These are phyloP conservation scores for Agelastica alni DNA, from an alignment of 2,888 invertebrate species.

Conservation along the genomic window DNA sequence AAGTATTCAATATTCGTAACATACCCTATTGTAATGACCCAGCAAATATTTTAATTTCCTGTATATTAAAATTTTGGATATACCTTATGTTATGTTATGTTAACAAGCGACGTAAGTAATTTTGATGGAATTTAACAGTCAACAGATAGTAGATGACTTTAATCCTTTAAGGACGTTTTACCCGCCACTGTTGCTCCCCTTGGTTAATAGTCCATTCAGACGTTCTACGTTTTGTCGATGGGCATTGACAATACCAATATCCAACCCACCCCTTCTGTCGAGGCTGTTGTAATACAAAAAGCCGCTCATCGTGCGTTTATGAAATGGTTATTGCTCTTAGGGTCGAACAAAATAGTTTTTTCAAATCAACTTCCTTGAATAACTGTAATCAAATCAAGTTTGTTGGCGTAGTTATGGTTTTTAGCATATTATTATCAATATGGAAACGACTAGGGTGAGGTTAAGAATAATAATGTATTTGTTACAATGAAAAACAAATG, in stretches of 20 bases:
- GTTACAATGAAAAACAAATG: too few species aligned
- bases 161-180: background rate
- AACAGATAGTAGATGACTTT: too few species aligned
- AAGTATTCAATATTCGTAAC: too few species aligned
- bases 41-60: too few species aligned
- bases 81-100: too few species aligned
- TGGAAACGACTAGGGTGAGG: too few species aligned
- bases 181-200: constrained; percentile 4
- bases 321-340: background rate
- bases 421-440: background rate
- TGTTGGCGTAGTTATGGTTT: background rate
- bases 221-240: constrained; percentile 30
- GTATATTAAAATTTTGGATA: too few species aligned
- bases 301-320: background rate
- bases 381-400: background rate
- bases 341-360: background rate
- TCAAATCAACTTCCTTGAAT: background rate
- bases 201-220: constrained; percentile 1
- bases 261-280: background rate
- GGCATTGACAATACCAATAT: constrained; percentile 27
- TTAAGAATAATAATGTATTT: too few species aligned
- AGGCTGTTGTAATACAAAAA: background rate
- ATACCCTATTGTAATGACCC: too few species aligned
- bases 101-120: too few species aligned
- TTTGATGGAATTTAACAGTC: too few species aligned